Base-by-base conservation (phyloP, 2,797 vertebrate species). In the Myotis pilosus region DNA sequence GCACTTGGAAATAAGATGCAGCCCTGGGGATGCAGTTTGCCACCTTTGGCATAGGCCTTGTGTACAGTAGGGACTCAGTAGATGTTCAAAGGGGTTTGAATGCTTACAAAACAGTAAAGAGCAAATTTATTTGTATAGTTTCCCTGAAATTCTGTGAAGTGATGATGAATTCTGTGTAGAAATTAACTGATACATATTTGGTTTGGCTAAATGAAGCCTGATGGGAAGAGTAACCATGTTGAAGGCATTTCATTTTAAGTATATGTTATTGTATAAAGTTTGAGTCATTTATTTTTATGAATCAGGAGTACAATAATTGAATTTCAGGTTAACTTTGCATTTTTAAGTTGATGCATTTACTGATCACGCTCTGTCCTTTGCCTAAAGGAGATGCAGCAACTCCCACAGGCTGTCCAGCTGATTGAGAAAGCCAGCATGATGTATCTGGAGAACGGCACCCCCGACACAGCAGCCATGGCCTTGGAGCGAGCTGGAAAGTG, bases 371-470 rank as follows among this genome's bases (percentile, higher is more conserved):
- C 0, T 95, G 10, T 74, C 15, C 57, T 96, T 81, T 96, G 60
- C 83, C 62, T 93, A 28, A 94, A 99, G 99, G 99, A 99, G 92
- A 99, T 99, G 99, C 99, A 99, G 97, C 99, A 98, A 57, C 99
- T 99, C 95, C 99, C 99, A 0, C 99, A 99, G 94, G 99, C 99
- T n/a, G 99, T 99, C 68, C 98, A 99, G 96, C 98, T 99, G 95
- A 99, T 99, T 0, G 99, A 99, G 98, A 99, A 99, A 96, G 99
- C 99, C 97, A 99, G 99, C 94, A 99, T 99, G 98, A 99, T 99
- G 99, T 99, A 99, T 96, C 98, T 99, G 97, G 99, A 99, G 98
- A 99, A 99, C 0, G 99, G 99, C 83, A 99, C 99, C 1, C 99
- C 99, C 0, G 99, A 99, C 95, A 99, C 99, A 0, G 99, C 99